Percentiles rank a stretch among this genome's conserved stretches.
These are phyloP conservation scores for Lycodopsis pacificus DNA, from an alignment of 2,797 vertebrate genomes.

Conservation along the genomic window DNA sequence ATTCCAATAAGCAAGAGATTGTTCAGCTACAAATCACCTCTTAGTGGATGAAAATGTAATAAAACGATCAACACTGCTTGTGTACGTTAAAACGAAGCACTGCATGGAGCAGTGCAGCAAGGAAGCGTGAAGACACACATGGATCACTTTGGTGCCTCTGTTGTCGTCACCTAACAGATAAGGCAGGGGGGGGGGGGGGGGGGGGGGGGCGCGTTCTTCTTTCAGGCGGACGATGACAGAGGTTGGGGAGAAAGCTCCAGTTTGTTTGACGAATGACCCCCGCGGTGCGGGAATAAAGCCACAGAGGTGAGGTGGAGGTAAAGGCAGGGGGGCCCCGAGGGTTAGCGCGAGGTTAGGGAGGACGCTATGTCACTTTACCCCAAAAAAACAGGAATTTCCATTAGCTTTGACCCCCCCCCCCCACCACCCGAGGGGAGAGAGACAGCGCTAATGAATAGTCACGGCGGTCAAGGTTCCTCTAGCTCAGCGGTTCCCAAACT, in stretches of 20 bases:
- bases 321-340: constrained; percentile 26
- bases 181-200: background rate
- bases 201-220: background rate
- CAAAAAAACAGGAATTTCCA: constrained; percentile 47
- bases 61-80: background rate
- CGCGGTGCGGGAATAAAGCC: constrained; percentile 50
- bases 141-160: constrained; percentile 17
- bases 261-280: constrained; percentile 64
- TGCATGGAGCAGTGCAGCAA: background rate
- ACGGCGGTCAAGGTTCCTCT: constrained; percentile 52
- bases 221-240: constrained; percentile 42
- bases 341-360: constrained; percentile 48
- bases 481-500: background rate
- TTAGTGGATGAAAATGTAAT: background rate
- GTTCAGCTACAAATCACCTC: background rate
- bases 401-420: constrained; percentile 9
- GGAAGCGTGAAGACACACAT: constrained; percentile 26
- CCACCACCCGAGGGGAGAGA: constrained; percentile 4
- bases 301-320: constrained; percentile 57
- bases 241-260: constrained; percentile 41
- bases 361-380: constrained; percentile 47
- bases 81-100: background rate
- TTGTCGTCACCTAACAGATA: constrained; percentile 37
- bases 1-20: background rate
- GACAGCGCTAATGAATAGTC: constrained; percentile 50